Evolutionary conservation across 2,113 vertebrate species (phyloP).

Genomic region (Thamnaconus septentrionalis): DNA sequence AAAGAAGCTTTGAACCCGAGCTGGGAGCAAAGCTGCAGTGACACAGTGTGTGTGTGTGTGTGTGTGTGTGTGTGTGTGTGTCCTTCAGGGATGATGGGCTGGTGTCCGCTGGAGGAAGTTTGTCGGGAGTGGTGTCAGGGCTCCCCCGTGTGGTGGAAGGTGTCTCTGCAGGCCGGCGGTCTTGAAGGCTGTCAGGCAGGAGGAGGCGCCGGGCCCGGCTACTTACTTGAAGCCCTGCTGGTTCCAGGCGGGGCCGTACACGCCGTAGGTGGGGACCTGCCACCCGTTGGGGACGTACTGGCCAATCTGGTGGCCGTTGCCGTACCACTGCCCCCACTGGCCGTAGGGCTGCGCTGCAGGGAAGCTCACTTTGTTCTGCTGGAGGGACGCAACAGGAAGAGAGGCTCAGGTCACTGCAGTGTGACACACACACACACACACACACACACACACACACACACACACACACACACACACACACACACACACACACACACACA

Average conservation of each 20-base stretch:
- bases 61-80: conserved; percentile 30
- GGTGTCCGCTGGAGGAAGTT: conserved; percentile 9
- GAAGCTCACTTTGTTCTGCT: conserved; percentile 92
- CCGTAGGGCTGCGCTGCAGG: conserved; percentile 89
- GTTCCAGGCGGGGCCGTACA: conserved; percentile 95
- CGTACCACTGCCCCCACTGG: conserved; percentile 97
- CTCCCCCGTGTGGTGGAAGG: conserved; percentile 51
- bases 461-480: no score
- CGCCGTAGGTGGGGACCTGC: conserved; percentile 92
- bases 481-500: no score
- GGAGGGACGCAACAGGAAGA: not conserved
- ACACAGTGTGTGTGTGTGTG: conserved; percentile 14
- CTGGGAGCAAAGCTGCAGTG: not conserved
- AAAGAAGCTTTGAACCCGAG: not conserved
- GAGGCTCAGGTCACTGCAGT: not conserved
- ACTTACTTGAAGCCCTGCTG: conserved; percentile 96
- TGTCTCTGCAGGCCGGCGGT: conserved; percentile 51
- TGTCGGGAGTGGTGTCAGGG: conserved; percentile 5
- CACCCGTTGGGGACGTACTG: conserved; percentile 97
- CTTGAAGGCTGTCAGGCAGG: conserved; percentile 48
- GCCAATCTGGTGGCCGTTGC: conserved; percentile 90
- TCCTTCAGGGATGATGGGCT: conserved; percentile 42
- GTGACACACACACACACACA: no score
- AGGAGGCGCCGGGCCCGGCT: conserved; percentile 50
- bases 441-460: no score